Base-by-base conservation (phyloP, 2,797 vertebrate genomes). In the Sus cebifrons region DNA sequence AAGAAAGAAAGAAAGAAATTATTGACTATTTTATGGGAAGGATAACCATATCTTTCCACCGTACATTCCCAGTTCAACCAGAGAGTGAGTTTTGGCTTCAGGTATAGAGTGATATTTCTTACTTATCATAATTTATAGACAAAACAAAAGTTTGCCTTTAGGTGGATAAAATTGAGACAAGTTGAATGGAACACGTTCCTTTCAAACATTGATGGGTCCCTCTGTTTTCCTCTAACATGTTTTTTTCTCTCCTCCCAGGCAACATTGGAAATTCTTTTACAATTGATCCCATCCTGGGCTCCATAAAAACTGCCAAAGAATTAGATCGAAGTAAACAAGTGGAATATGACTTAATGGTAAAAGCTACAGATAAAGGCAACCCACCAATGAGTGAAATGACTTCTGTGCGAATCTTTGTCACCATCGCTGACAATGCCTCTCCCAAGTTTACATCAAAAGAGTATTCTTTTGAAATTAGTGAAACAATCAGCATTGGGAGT, bases 211-310 rank as follows among this genome's bases (percentile, higher is more conserved):
- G 13, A n/a, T 81, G 10, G 1, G 3, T 67, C 4, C 54, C 88
- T 78, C 3, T 40, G 6, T 52, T 95, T 96, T 84, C 81, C 14
- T 89, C 52, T 94, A 73, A 97, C 2, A 16, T 68, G 11, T 83
- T 93, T 52, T 25, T 94, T 96, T 86, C 56, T 70, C 49, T 60
- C 81, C 96, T 97, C 90, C n/a, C 98, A 99, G 99, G 99, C 97
- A 99, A 99, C 97, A 98, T 99, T 98, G 99, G 99, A 95, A 99
- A 99, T 98, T 98, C 99, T 81, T 99, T 99, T 97, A 98, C 98
- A 91, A 99, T 99, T 6, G 99, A 99, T 98, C 99, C 99, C 29
- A 93, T 99, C 96, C 99, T 99, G 70, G 99, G 99, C 49, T 99
- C 98, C 68, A 98, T 99, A 96, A 99, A 98, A 95, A 99, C 99